Evolutionary conservation across 1,140 invertebrate species (phyloP), one percentile per base, ranked within the genome.

Genomic region (Laupala kohalensis): DNA sequence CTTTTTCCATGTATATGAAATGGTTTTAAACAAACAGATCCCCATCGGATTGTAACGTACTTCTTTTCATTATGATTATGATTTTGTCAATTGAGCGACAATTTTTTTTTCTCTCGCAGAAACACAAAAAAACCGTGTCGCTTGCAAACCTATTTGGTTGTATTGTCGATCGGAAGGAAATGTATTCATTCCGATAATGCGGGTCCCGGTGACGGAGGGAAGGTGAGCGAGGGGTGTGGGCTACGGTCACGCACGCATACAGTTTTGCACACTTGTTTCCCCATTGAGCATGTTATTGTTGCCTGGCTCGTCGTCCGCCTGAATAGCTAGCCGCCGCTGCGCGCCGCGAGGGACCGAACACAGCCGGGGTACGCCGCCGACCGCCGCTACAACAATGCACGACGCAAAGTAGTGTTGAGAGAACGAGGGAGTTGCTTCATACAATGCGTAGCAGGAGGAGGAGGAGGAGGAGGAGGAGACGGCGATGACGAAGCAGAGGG

Each of bases 221-320:
- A 19, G 25, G 64, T 24, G 64, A 19, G 64, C 6, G 64, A 5
- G 64, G 64, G 64, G 67, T 19, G 24, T 19, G 5, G n/a, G 6
- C 25, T 19, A 19, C 28, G 67, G 15, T 28, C 9, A 19, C 25
- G 25, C 67, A 68, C n/a, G n/a, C 28, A 19, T 28, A 5, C 53
- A 15, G 29, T 70, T 19, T 28, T 28, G 53, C 19, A 62, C 29
- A 26, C 53, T 37, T 37, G 30, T 37, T 37, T 37, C 15, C 30
- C 6, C 30, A 37, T 68, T 68, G 67, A 28, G 29, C 26, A 29
- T 30, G 67, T 68, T 68, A 68, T 68, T 68, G 67, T 68, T 68
- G 28, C 67, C 29, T 68, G 67, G 67, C 67, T 28, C 26, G 65
- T 67, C 6, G 30, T 37, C 30, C 30, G 15, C 6, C 15, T 37